Base-by-base conservation (phyloP, 1,140 invertebrate genomes). In the Mercenaria mercenaria region DNA sequence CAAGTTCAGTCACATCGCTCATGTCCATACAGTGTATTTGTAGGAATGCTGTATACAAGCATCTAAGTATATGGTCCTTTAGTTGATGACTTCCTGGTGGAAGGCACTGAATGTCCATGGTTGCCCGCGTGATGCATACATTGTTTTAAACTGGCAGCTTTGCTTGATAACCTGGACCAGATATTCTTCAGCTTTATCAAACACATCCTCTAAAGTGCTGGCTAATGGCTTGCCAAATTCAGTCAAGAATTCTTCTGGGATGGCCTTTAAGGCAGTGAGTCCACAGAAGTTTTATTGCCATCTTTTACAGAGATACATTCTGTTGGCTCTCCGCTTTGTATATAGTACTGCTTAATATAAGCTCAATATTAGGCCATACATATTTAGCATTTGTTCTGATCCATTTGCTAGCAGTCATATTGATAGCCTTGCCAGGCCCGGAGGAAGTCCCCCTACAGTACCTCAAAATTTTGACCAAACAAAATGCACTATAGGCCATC, bases 21-120 rank as follows among this genome's bases (percentile, higher is more conserved):
- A 47, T n/a, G n/a, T 77, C 39, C 37, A 77, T 41, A 77, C 74
- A 77, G 43, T 77, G 37, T 77, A 47, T 50, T 47, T 77, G 74
- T 3, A 77, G 6, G n/a, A 47, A 77, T 43, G 37, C 11, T 15
- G 74, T 47, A 77, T 13, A 77, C 74, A 77, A 43, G n/a, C 74
- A 43, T 26, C 74, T 77, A 6, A 39, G n/a, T 11, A 77, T 77
- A 47, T 77, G 74, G 41, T 47, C 39, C 8, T 47, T 6, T 15
- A 41, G 41, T 10, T 10, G 1, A 77, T 41, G 37, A 26, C 74
- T 77, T 41, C 37, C 43, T 41, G 74, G 34, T 10, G 74, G 74
- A 41, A 77, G 74, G 43, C 13, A 18, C 11, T 41, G 39, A 10
- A 77, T 41, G n/a, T 77, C 39, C 6, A 50, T 32, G 41, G 74